phyloP scores from a whole-genome alignment of 1,140 invertebrate species.

The Archivesica marissinica region DNA sequence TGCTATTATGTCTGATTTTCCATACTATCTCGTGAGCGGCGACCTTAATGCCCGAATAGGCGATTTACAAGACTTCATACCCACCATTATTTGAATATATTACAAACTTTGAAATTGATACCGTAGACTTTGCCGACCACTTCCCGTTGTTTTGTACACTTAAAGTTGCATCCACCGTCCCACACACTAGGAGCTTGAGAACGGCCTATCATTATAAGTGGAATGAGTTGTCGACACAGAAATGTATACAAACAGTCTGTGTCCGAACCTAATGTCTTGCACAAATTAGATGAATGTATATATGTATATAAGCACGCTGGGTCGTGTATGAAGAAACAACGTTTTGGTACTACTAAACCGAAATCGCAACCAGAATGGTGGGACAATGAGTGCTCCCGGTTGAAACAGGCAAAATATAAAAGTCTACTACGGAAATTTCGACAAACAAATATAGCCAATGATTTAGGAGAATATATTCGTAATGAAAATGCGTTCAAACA shows the following conservation, averaged over 20 bases:
- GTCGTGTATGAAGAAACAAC: background rate
- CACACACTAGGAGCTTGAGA: background rate
- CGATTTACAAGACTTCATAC: too few relatives aligned
- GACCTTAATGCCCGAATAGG: too few relatives aligned
- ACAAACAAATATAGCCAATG: background rate
- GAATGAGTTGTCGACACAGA: background rate
- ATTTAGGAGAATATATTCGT: background rate
- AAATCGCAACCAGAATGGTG: background rate
- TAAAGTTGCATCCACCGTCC: background rate
- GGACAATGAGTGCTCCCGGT: background rate
- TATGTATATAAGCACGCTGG: background rate
- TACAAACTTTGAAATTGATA: background rate
- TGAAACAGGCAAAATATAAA: slow-evolving; percentile 8
- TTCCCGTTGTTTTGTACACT: background rate
- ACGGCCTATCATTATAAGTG: background rate
- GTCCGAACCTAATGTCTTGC: background rate
- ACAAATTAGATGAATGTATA: background rate
- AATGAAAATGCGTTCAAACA: background rate
- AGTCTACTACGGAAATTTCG: background rate
- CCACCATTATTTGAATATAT: background rate
- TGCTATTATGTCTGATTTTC: too few relatives aligned
- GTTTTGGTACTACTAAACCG: background rate
- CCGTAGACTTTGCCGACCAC: background rate
- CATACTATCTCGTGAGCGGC: too few relatives aligned
- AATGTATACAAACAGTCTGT: background rate